Percentiles rank a stretch among this genome's conserved stretches.
Conservation (phyloP, 1,140 invertebrate species). For the Eumaeus atala region DNA sequence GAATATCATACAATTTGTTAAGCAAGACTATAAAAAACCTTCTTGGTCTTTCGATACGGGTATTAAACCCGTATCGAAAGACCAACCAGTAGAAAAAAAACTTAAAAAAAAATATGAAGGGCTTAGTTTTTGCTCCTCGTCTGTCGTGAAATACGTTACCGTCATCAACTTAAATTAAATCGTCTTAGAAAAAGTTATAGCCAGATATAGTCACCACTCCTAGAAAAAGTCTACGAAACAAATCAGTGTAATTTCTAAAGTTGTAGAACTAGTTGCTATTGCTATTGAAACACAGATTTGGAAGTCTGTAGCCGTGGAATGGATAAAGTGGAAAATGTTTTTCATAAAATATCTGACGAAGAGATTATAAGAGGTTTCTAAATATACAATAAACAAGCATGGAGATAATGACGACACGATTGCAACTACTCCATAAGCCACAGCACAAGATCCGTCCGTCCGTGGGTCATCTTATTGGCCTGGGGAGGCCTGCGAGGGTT, state of each 20-base stretch:
- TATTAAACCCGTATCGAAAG: too few relatives aligned
- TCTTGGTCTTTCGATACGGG: too few relatives aligned
- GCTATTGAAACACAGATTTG: constrained; percentile 5
- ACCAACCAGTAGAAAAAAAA: constrained; percentile 4
- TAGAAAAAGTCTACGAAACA: not conserved
- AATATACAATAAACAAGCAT: too few relatives aligned
- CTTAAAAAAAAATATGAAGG: constrained; percentile 15
- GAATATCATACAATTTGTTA: constrained; percentile 38
- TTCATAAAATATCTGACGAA: constrained; percentile 12
- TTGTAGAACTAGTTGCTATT: constrained; percentile 1
- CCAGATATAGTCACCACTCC: not conserved
- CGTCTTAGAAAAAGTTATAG: not conserved
- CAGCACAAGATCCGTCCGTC: too few relatives aligned
- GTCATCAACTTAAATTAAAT: too few relatives aligned
- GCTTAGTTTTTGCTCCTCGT: constrained; percentile 7
- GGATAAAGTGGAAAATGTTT: constrained; percentile 5
- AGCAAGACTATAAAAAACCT: constrained; percentile 30
- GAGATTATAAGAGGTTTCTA: constrained; percentile 10
- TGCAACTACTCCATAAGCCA: too few relatives aligned
- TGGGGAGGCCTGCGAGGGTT: too few relatives aligned
- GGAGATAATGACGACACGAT: too few relatives aligned
- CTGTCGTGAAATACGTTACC: too few relatives aligned
- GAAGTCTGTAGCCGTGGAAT: constrained; percentile 9
- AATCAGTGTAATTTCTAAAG: not conserved
- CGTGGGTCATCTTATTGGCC: too few relatives aligned